These are phyloP conservation scores for Synanceia verrucosa DNA, from an alignment of 2,797 vertebrate genomes.

Conservation along the genomic window DNA sequence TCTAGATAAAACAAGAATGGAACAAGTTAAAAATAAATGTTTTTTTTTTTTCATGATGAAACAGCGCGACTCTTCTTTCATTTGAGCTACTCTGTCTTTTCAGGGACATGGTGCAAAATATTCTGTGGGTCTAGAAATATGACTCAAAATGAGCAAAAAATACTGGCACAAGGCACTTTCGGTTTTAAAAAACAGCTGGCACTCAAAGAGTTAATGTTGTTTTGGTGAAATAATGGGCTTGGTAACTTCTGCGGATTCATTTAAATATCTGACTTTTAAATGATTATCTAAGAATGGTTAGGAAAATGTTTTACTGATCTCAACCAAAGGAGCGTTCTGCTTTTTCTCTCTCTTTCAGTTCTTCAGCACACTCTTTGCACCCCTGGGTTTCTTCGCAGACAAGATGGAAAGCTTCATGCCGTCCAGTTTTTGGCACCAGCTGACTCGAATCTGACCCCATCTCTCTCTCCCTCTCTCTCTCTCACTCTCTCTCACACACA, in stretches of 20 bases:
- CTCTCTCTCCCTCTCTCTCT: neutral
- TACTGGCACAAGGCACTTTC: no score
- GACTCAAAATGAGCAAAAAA: no score
- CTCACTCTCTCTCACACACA: neutral
- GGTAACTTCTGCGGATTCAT: neutral
- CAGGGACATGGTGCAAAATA: no score
- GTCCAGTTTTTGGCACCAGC: conserved; percentile 86
- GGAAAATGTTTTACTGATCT: neutral
- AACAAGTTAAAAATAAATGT: no score
- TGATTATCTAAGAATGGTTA: neutral
- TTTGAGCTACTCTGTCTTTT: no score
- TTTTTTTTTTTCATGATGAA: no score
- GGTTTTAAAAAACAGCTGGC: no score
- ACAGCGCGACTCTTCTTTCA: no score
- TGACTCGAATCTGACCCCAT: conserved; percentile 81
- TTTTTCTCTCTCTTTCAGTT: conserved; percentile 77
- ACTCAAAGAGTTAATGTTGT: no score
- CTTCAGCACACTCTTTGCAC: conserved; percentile 88
- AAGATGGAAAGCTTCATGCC: conserved; percentile 89
- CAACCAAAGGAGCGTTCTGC: conserved; percentile 10
- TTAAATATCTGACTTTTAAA: neutral
- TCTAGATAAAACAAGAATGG: no score
- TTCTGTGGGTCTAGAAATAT: no score
- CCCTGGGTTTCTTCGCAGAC: conserved; percentile 86
- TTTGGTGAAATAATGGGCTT: neutral